phyloP scores from a whole-genome alignment of 1,140 invertebrate species.

The Apocrypta bakeri region DNA sequence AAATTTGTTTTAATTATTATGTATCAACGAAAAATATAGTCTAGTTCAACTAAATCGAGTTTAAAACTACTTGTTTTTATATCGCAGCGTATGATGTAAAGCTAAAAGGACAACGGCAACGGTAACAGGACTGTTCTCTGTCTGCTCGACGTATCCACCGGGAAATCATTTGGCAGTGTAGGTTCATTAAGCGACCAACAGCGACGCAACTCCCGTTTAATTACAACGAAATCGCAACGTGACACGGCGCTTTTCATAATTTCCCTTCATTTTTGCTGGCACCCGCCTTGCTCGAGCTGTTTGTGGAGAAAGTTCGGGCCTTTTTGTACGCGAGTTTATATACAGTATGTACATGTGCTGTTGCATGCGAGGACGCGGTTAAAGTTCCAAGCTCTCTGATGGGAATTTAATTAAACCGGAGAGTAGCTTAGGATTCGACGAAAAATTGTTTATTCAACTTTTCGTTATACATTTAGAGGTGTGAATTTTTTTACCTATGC shows the following conservation, averaged over 20 bases:
- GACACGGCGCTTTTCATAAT: neutral
- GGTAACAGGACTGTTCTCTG: neutral
- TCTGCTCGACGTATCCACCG: neutral
- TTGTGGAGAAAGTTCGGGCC: neutral
- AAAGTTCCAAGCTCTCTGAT: neutral
- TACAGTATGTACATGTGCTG: too few species aligned
- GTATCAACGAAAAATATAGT: too few species aligned
- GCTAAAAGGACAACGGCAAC: neutral
- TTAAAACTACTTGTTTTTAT: too few species aligned
- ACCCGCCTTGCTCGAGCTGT: neutral
- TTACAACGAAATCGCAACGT: slow-evolving; percentile 6
- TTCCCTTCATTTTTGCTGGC: neutral
- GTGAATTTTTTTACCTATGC: too few species aligned
- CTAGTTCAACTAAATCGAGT: too few species aligned
- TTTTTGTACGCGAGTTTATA: neutral
- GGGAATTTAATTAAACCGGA: neutral
- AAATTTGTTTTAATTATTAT: too few species aligned
- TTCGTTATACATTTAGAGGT: neutral
- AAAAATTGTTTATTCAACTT: neutral
- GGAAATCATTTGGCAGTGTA: neutral
- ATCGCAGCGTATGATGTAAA: neutral
- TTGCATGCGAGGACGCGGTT: too few species aligned
- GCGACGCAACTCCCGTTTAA: neutral
- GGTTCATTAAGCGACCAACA: neutral
- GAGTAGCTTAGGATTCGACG: neutral